phyloP scores from a whole-genome alignment of 2,888 invertebrate genomes.

The Hofmannophila pseudospretella region DNA sequence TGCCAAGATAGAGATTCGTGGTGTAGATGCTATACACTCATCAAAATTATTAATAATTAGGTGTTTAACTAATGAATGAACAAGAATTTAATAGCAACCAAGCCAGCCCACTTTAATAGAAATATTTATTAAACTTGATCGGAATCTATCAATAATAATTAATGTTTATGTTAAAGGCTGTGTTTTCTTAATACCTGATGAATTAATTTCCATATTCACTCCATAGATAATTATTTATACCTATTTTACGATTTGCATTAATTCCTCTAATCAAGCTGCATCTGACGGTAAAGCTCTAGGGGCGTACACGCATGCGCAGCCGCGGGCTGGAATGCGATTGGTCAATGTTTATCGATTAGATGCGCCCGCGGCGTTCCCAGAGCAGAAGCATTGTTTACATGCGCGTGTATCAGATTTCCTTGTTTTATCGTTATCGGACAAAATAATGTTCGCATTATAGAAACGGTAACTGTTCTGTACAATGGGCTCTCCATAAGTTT shows the following conservation, averaged over 20 bases:
- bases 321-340: constrained; percentile 43
- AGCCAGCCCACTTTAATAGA: no score
- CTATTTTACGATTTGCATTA: constrained; percentile 23
- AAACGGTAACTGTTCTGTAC: not conserved
- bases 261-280: constrained; percentile 19
- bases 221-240: no score
- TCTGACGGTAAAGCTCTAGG: constrained; percentile 14
- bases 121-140: no score
- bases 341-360: constrained; percentile 59
- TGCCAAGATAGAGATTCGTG: no score
- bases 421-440: constrained; percentile 6
- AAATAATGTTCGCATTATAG: not conserved
- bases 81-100: no score
- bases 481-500: no score
- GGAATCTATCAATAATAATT: no score
- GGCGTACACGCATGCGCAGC: constrained; percentile 20
- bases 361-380: constrained; percentile 47
- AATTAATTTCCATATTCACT: constrained; percentile 10
- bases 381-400: constrained; percentile 35
- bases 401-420: constrained; percentile 16
- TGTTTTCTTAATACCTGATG: not conserved
- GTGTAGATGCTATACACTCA: no score
- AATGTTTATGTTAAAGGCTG: not conserved
- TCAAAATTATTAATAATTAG: no score
- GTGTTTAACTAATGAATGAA: no score